Evolutionary conservation across 1,140 invertebrate genomes (phyloP).

Genomic region (Conus betulinus): DNA sequence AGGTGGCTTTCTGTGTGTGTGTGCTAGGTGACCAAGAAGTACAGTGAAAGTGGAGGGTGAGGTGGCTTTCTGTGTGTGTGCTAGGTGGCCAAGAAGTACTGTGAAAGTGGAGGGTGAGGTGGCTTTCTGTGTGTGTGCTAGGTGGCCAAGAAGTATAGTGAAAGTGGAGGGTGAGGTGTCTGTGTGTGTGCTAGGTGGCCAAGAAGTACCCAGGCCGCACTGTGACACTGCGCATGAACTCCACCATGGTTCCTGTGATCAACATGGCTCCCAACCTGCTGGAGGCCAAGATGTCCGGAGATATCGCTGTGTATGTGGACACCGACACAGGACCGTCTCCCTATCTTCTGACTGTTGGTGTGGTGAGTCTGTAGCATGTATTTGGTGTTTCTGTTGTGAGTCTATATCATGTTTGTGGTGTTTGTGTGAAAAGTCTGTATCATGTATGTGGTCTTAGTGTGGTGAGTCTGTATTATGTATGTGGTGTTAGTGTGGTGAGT

Average conservation of each 20-base stretch:
- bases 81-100: background rate
- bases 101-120: background rate
- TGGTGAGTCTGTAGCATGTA: constrained; percentile 5
- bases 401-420: too few species aligned
- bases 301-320: constrained; percentile 31
- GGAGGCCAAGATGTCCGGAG: background rate
- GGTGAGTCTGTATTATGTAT: too few species aligned
- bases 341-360: constrained; percentile 25
- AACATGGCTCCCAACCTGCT: background rate
- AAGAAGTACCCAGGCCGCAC: constrained; percentile 43
- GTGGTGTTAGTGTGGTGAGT: too few species aligned
- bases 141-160: too few species aligned
- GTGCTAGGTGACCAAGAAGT: too few species aligned
- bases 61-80: too few species aligned
- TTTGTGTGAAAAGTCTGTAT: too few species aligned
- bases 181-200: constrained; percentile 25
- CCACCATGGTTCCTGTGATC: constrained; percentile 32
- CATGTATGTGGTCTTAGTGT: too few species aligned
- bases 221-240: constrained; percentile 45
- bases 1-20: too few species aligned
- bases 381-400: too few species aligned
- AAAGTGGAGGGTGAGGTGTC: too few species aligned
- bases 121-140: background rate
- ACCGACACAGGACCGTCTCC: background rate
- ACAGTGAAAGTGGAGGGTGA: too few species aligned